Evolutionary conservation across 2,113 vertebrate genomes (phyloP).

Genomic region (Danionella cerebrum): DNA sequence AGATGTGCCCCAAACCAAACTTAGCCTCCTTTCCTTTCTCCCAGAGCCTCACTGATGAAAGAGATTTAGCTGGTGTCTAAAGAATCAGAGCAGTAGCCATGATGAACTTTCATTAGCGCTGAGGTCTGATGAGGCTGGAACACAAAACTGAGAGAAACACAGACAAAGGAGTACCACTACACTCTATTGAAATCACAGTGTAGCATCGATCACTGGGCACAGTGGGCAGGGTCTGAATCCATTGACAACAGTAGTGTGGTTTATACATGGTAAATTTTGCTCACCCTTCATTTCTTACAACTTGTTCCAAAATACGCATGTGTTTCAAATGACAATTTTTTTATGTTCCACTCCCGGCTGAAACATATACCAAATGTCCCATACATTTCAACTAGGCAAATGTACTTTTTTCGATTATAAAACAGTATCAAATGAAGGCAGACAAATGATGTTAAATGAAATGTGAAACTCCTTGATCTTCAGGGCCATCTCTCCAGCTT

Average conservation of each 20-base stretch:
- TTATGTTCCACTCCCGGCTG: no score
- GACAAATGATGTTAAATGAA: not conserved
- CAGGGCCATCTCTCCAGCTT: not conserved
- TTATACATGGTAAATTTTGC: no score
- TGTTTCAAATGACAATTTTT: no score
- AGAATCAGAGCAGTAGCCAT: slow-evolving; percentile 48
- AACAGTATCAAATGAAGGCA: not conserved
- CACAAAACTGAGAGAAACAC: not conserved
- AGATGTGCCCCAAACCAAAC: slow-evolving; percentile 24
- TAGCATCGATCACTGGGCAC: no score
- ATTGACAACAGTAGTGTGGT: no score
- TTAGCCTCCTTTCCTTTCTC: slow-evolving; percentile 10
- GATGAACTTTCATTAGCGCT: slow-evolving; percentile 52
- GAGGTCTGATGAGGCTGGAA: not conserved
- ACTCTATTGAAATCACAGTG: no score
- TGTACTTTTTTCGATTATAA: not conserved
- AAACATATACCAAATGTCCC: no score
- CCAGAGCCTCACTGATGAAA: slow-evolving; percentile 46
- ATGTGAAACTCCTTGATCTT: not conserved
- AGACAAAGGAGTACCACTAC: not conserved
- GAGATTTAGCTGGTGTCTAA: slow-evolving; percentile 50
- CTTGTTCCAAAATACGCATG: no score
- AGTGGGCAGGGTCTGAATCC: no score
- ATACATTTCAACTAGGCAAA: no score
- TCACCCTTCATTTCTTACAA: no score